These are phyloP conservation scores for Brachionus asplanchnoidis DNA, from an alignment of 1,140 invertebrate genomes.

Conservation along the genomic window DNA sequence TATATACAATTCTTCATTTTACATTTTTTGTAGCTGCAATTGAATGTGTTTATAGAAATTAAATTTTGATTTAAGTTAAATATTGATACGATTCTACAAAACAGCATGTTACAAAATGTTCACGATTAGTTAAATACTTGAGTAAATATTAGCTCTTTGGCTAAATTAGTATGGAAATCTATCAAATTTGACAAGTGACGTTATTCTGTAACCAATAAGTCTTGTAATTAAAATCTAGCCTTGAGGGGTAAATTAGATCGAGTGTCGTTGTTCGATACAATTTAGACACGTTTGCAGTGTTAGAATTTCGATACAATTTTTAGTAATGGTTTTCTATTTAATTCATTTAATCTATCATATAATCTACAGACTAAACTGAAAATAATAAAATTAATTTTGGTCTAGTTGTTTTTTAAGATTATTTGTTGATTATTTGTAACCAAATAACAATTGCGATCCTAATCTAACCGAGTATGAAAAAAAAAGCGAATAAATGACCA, in stretches of 20 bases:
- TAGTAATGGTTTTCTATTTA: neutral
- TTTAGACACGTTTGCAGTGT: neutral
- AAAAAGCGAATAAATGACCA: neutral
- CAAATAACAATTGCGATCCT: neutral
- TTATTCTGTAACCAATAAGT: slow-evolving; percentile 27
- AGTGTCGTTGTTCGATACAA: neutral
- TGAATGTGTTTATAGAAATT: neutral
- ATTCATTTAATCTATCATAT: neutral
- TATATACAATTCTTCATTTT: too few relatives aligned
- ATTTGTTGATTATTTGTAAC: slow-evolving; percentile 4
- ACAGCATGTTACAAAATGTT: slow-evolving; percentile 19
- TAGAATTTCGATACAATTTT: neutral
- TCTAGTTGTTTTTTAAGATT: slow-evolving; percentile 6
- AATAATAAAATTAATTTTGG: slow-evolving; percentile 33
- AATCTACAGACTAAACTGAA: slow-evolving; percentile 14
- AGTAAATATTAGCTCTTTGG: slow-evolving; percentile 19
- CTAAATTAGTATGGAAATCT: slow-evolving; percentile 15
- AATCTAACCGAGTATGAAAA: neutral
- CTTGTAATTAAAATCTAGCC: neutral
- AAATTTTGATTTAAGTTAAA: neutral
- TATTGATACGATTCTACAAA: neutral
- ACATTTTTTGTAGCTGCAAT: neutral
- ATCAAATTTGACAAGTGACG: slow-evolving; percentile 16
- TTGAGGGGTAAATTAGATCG: slow-evolving; percentile 2
- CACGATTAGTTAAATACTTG: slow-evolving; percentile 11